Percentiles rank a stretch among this genome's conserved stretches.
Evolutionary conservation across 2,888 invertebrate species (phyloP).

Genomic region (Monopis laevigella): DNA sequence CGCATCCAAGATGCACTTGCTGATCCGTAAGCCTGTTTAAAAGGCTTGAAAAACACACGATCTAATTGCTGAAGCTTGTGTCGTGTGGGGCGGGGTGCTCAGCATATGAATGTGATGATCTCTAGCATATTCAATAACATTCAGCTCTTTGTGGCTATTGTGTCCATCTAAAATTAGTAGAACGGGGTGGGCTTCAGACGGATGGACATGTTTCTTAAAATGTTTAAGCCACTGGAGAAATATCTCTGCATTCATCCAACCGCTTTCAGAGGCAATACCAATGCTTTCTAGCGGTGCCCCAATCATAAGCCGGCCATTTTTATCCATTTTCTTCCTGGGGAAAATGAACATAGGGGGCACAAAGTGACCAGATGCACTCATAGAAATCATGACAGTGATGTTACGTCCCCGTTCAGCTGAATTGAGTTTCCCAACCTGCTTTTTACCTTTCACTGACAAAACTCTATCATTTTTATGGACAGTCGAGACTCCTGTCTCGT

Average conservation of each 20-base stretch:
- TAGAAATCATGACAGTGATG: constrained; percentile 12
- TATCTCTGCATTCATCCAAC: constrained; percentile 14
- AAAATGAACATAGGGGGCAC: constrained; percentile 15
- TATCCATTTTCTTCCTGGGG: constrained; percentile 17
- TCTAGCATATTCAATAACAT: constrained; percentile 21
- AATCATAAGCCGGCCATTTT: constrained; percentile 17
- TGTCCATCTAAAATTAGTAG: constrained; percentile 16
- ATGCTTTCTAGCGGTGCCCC: constrained; percentile 15
- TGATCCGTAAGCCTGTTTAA: constrained; percentile 15
- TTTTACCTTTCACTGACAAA: constrained; percentile 15
- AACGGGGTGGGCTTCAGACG: constrained; percentile 8
- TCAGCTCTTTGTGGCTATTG: constrained; percentile 17
- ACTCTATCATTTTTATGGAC: constrained; percentile 15
- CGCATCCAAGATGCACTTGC: constrained; percentile 19
- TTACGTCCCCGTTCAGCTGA: constrained; percentile 15
- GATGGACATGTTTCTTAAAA: constrained; percentile 14
- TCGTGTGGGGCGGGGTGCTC: too few relatives aligned
- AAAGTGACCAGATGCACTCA: constrained; percentile 13
- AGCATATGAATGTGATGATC: constrained; percentile 22
- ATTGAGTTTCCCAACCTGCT: constrained; percentile 16
- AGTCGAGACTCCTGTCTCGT: constrained; percentile 15
- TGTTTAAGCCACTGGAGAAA: constrained; percentile 16
- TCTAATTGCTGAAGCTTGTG: constrained; percentile 21
- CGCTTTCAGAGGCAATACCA: constrained; percentile 11
- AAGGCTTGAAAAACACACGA: constrained; percentile 18